Evolutionary conservation across 2,797 vertebrate species (phyloP), one percentile per base, ranked within the genome.

Genomic region (Podarcis lilfordi): DNA sequence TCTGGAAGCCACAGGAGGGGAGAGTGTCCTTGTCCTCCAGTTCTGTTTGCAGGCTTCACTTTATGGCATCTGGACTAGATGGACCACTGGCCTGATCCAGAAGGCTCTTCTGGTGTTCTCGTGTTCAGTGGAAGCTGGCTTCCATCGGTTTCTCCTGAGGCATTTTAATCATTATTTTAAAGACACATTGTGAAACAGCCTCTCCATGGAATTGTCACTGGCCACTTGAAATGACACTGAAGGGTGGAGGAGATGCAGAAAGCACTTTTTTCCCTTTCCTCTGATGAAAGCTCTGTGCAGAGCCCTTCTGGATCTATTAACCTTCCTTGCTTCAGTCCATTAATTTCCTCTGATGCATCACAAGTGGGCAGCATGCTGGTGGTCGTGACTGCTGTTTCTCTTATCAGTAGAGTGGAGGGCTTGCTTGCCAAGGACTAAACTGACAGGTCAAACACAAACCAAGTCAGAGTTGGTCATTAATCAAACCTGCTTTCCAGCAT

Each of bases 261-360:
- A 7, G 10, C 3, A n/a, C 8, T 43, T 43, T 40, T 23, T 29
- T 84, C 83, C 64, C 43, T 88, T 77, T 76, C 76, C 83, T 76
- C 86, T 86, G 11, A 74, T 11, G 29, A 10, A 74, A 35, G 84
- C 29, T 32, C 75, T 23, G 32, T 21, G n/a, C 32, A 68, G 45
- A 45, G 7, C 69, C 86, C 69, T 78, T 64, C 27, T 82, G 43
- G 66, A 55, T 92, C 40, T 82, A 50, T 43, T 86, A 79, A n/a
- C 69, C 71, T 85, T 79, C 76, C 81, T 86, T 27, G 66, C 45
- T 45, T 88, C 59, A 43, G 32, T 80, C 89, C 40, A 74, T 88
- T 91, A 32, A 80, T 93, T 86, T 66, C 1, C 80, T 78, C 45
- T 0, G 21, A 32, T 32, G 4, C 74, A 68, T 87, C 85, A 86